A percentile compares a stretch with the other conserved stretches of the same genome.
These are phyloP conservation scores for Apocrypta bakeri DNA, from an alignment of 1,140 invertebrate species.

Conservation along the genomic window DNA sequence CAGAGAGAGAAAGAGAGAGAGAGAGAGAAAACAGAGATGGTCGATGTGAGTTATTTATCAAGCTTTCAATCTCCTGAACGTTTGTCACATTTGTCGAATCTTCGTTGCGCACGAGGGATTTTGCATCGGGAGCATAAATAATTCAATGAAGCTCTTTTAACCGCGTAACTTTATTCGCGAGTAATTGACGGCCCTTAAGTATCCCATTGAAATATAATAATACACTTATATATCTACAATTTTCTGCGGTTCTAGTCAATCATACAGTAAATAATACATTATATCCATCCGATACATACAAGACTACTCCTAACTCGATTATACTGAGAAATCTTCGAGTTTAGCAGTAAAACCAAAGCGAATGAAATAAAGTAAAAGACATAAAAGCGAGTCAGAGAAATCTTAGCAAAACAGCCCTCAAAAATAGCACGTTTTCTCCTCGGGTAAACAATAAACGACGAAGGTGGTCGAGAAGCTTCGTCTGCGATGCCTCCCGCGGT, in stretches of 20 bases:
- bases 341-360: too few relatives aligned
- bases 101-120: not conserved
- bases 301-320: too few relatives aligned
- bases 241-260: not conserved
- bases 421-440: not conserved
- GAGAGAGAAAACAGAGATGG: not conserved
- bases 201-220: not conserved
- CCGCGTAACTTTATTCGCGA: not conserved
- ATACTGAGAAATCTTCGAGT: too few relatives aligned
- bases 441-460: not conserved
- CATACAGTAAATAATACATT: not conserved
- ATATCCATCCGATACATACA: too few relatives aligned
- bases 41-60: conserved; percentile 38
- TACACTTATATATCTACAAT: not conserved
- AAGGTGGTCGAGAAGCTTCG: not conserved
- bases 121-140: not conserved
- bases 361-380: not conserved
- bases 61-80: conserved; percentile 18
- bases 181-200: not conserved
- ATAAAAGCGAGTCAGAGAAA: too few relatives aligned
- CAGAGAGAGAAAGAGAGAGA: too few relatives aligned
- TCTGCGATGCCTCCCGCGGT: not conserved
- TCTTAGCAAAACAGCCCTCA: not conserved
- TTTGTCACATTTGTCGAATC: conserved; percentile 36
- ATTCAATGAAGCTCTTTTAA: not conserved